These are phyloP conservation scores for Microplitis deprimator DNA, from an alignment of 2,888 invertebrate genomes.

Conservation along the genomic window DNA sequence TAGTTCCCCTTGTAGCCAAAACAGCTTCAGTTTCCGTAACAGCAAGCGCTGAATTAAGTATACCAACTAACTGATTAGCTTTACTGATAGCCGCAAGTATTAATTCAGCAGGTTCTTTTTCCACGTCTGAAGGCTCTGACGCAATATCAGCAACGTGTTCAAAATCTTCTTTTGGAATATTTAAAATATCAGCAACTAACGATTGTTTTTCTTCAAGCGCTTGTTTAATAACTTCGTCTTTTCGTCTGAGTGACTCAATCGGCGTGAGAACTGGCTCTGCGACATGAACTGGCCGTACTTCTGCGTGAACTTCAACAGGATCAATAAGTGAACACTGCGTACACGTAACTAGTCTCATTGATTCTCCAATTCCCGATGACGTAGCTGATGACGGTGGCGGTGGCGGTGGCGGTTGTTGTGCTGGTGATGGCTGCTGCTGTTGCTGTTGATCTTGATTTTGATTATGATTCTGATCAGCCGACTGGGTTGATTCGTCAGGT, in stretches of 20 bases:
- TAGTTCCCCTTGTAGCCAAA: slow-evolving; percentile 71
- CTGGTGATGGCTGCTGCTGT: slow-evolving; percentile 38
- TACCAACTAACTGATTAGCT: slow-evolving; percentile 74
- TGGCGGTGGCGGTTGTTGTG: slow-evolving; percentile 38
- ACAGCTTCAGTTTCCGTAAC: slow-evolving; percentile 75
- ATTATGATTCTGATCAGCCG: neutral
- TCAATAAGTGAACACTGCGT: slow-evolving; percentile 78
- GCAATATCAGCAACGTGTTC: slow-evolving; percentile 77
- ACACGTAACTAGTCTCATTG: slow-evolving; percentile 74
- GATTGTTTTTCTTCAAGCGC: slow-evolving; percentile 82
- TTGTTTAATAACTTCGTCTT: slow-evolving; percentile 80
- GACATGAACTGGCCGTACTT: slow-evolving; percentile 81
- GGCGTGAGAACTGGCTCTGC: slow-evolving; percentile 86
- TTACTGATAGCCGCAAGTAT: slow-evolving; percentile 81
- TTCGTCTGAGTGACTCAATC: slow-evolving; percentile 81
- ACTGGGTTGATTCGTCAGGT: neutral
- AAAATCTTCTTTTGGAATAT: slow-evolving; percentile 81
- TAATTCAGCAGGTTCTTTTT: slow-evolving; percentile 78
- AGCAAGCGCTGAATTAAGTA: slow-evolving; percentile 75
- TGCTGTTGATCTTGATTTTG: neutral
- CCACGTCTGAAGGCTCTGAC: slow-evolving; percentile 74
- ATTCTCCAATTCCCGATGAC: slow-evolving; percentile 63
- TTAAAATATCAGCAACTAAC: slow-evolving; percentile 83
- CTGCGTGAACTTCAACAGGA: slow-evolving; percentile 83
- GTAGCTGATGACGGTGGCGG: slow-evolving; percentile 50